A percentile compares a stretch with the other conserved stretches of the same genome.
Conservation (phyloP, 2,888 invertebrate species). For the Diarsia mendica region DNA sequence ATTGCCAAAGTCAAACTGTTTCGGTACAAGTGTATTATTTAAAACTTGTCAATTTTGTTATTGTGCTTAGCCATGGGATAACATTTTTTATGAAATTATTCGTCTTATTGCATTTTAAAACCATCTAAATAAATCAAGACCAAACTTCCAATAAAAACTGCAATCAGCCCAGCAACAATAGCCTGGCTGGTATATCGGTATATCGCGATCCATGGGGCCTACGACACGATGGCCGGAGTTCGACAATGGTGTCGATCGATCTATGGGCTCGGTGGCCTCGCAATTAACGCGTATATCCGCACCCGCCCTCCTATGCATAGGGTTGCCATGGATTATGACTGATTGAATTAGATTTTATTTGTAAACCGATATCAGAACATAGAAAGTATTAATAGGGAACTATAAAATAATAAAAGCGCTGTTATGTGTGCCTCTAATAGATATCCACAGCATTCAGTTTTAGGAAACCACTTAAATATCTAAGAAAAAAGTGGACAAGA, state of each 20-base stretch:
- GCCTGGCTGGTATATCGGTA: constrained; percentile 22
- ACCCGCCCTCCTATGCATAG: constrained; percentile 68
- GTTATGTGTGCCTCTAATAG: no score
- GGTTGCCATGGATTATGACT: constrained; percentile 48
- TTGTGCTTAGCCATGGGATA: not conserved
- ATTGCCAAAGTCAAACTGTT: not conserved
- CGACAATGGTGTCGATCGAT: constrained; percentile 73
- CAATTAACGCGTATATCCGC: constrained; percentile 84
- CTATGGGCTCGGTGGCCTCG: constrained; percentile 80
- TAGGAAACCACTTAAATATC: no score
- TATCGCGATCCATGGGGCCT: constrained; percentile 60
- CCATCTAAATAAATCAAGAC: not conserved
- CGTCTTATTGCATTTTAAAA: not conserved
- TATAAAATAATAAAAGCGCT: no score
- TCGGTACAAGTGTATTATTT: not conserved
- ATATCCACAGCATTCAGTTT: no score
- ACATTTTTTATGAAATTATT: not conserved
- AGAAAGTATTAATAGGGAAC: no score
- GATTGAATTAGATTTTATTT: not conserved
- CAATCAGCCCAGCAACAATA: constrained; percentile 51
- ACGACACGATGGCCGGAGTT: constrained; percentile 63
- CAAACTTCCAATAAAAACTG: constrained; percentile 29
- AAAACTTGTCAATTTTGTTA: not conserved
- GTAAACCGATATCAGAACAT: no score
- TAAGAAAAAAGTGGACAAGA: no score